These are phyloP conservation scores for Frankliniella fusca DNA, from an alignment of 2,888 invertebrate species.

Conservation along the genomic window DNA sequence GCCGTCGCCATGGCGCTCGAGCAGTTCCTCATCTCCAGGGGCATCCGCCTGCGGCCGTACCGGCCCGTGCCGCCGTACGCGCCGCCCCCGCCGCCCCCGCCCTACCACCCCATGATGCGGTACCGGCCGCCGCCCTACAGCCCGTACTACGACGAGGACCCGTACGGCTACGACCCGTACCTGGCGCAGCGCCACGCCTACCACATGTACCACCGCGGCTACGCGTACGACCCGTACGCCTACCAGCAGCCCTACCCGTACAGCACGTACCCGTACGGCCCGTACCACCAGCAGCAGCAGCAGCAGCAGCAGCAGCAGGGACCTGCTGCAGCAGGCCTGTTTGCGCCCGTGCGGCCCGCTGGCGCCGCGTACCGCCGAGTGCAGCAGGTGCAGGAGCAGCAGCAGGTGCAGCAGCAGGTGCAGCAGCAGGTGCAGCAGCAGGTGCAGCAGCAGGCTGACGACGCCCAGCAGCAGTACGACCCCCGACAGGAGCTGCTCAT, in stretches of 20 bases:
- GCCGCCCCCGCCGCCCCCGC: neutral
- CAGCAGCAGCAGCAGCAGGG: neutral
- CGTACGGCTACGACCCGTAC: constrained; percentile 14
- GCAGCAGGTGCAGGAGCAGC: neutral
- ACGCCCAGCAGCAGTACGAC: neutral
- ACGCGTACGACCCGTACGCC: constrained; percentile 2
- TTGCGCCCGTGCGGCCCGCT: neutral
- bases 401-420: neutral
- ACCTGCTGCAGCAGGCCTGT: neutral
- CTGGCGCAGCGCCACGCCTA: neutral
- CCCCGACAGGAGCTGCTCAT: constrained; percentile 2
- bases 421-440: neutral
- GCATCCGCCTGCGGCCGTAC: constrained; percentile 9
- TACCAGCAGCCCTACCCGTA: neutral
- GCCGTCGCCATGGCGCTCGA: constrained; percentile 15
- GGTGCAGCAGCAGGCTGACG: neutral
- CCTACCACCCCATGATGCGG: neutral
- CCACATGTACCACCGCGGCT: neutral
- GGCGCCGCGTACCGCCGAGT: neutral
- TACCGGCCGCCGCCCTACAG: constrained; percentile 5
- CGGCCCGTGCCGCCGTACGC: neutral
- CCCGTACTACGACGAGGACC: constrained; percentile 11
- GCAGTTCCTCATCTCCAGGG: constrained; percentile 18
- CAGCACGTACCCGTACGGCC: neutral
- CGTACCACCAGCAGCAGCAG: neutral